phyloP scores from a whole-genome alignment of 2,797 vertebrate species.

The Adrianichthys oophorus region DNA sequence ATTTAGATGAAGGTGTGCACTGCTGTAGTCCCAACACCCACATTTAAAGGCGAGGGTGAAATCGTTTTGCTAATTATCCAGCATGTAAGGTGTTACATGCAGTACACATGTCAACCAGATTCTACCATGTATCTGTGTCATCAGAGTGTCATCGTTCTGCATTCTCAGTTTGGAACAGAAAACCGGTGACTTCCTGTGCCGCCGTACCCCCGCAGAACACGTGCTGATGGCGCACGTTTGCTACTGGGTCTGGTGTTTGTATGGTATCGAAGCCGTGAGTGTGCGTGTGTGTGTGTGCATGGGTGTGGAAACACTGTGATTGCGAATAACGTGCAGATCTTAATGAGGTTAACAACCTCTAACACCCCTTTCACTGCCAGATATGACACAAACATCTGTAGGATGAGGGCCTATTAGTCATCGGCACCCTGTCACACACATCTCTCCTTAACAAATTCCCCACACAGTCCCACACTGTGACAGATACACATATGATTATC shows the following conservation, averaged over 20 bases:
- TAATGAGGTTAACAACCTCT: slow-evolving; percentile 65
- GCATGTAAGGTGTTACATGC: slow-evolving; percentile 33
- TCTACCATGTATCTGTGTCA: slow-evolving; percentile 3
- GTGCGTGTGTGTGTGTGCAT: neutral
- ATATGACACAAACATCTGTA: slow-evolving; percentile 23
- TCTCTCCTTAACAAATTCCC: slow-evolving; percentile 20
- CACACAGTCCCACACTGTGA: slow-evolving; percentile 21
- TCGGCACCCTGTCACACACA: slow-evolving; percentile 34
- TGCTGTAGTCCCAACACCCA: slow-evolving; percentile 23
- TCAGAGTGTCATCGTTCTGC: slow-evolving; percentile 18
- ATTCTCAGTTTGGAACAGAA: slow-evolving; percentile 19
- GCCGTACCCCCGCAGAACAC: slow-evolving; percentile 7
- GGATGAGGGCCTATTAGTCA: slow-evolving; percentile 37
- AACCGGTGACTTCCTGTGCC: slow-evolving; percentile 15
- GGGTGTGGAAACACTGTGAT: slow-evolving; percentile 1
- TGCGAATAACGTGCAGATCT: slow-evolving; percentile 18
- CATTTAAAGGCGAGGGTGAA: slow-evolving; percentile 12
- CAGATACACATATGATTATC: slow-evolving; percentile 24
- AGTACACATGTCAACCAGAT: slow-evolving; percentile 28
- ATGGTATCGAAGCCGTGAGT: neutral
- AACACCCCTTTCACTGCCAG: slow-evolving; percentile 28
- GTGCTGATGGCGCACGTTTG: slow-evolving; percentile 21
- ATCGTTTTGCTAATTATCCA: slow-evolving; percentile 46
- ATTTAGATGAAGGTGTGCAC: slow-evolving; percentile 31
- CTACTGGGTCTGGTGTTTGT: neutral